Conservation (phyloP, 2,888 invertebrate genomes). For the Cartodere bifasciata region DNA sequence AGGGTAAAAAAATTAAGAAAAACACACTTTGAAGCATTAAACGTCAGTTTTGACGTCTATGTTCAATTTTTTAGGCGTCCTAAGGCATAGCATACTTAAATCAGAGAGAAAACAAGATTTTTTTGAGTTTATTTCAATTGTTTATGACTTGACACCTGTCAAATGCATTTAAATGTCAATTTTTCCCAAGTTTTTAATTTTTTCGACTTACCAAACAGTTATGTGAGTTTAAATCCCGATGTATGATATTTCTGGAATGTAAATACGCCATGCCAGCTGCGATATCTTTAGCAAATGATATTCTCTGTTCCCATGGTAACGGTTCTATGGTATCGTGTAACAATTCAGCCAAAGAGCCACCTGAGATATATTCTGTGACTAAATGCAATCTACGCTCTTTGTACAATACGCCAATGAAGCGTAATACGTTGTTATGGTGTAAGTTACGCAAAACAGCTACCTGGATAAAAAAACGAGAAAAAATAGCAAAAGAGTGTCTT, state of each 20-base stretch:
- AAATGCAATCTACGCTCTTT: slow-evolving; percentile 83
- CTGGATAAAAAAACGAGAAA: slow-evolving; percentile 31
- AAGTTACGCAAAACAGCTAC: slow-evolving; percentile 84
- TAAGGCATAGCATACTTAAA: no score
- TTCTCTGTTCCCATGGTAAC: slow-evolving; percentile 68
- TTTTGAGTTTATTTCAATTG: no score
- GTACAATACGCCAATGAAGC: slow-evolving; percentile 87
- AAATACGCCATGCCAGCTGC: slow-evolving; percentile 88
- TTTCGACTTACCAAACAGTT: slow-evolving; percentile 77
- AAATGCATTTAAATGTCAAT: no score
- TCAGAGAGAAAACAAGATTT: no score
- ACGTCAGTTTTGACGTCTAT: no score
- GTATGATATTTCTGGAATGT: slow-evolving; percentile 90
- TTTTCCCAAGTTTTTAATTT: no score
- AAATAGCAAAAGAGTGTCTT: no score
- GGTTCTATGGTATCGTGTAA: slow-evolving; percentile 59
- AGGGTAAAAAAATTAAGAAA: no score
- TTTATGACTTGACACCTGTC: no score
- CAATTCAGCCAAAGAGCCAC: slow-evolving; percentile 78
- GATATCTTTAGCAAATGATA: slow-evolving; percentile 81
- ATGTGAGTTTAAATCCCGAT: slow-evolving; percentile 88
- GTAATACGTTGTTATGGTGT: slow-evolving; percentile 78
- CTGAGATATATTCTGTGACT: slow-evolving; percentile 85
- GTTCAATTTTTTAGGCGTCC: no score
- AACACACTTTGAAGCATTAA: no score